phyloP scores from a whole-genome alignment of 1,140 invertebrate genomes.

The Aphelenchoides avenae region DNA sequence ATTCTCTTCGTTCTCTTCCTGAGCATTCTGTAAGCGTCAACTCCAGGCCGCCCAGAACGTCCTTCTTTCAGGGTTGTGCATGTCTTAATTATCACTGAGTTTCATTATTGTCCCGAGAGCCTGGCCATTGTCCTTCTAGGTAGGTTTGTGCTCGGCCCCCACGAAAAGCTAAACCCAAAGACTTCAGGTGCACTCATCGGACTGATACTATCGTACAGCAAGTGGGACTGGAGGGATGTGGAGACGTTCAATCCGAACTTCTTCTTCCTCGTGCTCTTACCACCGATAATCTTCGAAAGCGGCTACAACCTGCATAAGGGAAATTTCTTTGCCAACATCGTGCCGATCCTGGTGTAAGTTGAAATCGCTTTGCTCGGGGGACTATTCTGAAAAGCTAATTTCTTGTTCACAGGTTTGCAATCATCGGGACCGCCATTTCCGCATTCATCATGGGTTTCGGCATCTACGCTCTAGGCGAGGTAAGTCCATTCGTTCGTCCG shows the following conservation, averaged over 20 bases:
- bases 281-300: conserved; percentile 83
- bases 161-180: too few relatives aligned
- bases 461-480: conserved; percentile 83
- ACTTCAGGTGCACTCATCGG: conserved; percentile 44
- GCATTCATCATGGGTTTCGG: conserved; percentile 87
- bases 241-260: conserved; percentile 71
- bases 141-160: conserved; percentile 14
- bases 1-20: conserved; percentile 65
- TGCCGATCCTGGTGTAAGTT: conserved; percentile 91
- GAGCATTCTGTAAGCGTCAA: conserved; percentile 84
- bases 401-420: too few relatives aligned
- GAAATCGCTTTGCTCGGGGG: too few relatives aligned
- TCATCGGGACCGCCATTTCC: too few relatives aligned
- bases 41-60: too few relatives aligned
- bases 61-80: too few relatives aligned
- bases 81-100: conserved; percentile 85
- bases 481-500: too few relatives aligned
- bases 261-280: conserved; percentile 95
- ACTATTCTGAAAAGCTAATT: too few relatives aligned
- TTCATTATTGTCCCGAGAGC: conserved; percentile 92
- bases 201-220: conserved; percentile 39
- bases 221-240: conserved; percentile 52
- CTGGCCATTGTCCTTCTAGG: conserved; percentile 89
- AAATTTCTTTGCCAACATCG: conserved; percentile 93
- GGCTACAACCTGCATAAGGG: conserved; percentile 96